Base-by-base conservation (phyloP, 2,113 vertebrate genomes). In the Edolisoma coerulescens region DNA sequence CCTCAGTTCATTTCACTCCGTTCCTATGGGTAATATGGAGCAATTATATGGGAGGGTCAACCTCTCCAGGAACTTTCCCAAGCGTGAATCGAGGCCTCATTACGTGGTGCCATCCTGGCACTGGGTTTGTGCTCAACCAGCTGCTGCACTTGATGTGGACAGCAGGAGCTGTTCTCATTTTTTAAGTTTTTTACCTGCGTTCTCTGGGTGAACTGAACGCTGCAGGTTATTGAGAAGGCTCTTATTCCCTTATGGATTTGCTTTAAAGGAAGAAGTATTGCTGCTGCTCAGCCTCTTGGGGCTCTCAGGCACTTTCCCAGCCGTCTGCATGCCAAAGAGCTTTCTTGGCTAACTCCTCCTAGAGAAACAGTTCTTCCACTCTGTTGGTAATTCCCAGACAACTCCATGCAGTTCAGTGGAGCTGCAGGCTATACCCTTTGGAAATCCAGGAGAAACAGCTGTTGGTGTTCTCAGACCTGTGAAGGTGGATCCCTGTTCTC, bases 1-100 rank as follows among this genome's bases (percentile, higher is more conserved):
- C 41, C 88, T 92, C 84, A 13, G 23, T 39, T 96, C 95, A 71
- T 91, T 93, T 90, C 21, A 49, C 87, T 52, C 53, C 16, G 12
- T 87, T 97, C 93, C 96, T 95, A 33, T 77, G 96, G 95, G 94
- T 92, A 86, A 96, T 94, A 75, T 12, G 87, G 93, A 97, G 91
- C 96, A 93, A 96, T 97, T 96, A 89, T 8, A 87, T 3, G 54
- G 93, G 47, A 91, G 84, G 94, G 59, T 73, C 93, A 68, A 1
- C 57, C 83, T 94, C 9, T 92, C 77, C 91, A 92, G 91, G 95
- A 97, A 90, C 79, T 73, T 80, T 41, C 32, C 61, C 89, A 80
- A 12, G 39, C 41, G 3, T 45, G 85, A 50, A 22, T 10, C 9
- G 7, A 70, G 90, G 32, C 47, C 69, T 95, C 75, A 1, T 70